Conservation (phyloP, 1,140 invertebrate species). For the Colletes latitarsis region DNA sequence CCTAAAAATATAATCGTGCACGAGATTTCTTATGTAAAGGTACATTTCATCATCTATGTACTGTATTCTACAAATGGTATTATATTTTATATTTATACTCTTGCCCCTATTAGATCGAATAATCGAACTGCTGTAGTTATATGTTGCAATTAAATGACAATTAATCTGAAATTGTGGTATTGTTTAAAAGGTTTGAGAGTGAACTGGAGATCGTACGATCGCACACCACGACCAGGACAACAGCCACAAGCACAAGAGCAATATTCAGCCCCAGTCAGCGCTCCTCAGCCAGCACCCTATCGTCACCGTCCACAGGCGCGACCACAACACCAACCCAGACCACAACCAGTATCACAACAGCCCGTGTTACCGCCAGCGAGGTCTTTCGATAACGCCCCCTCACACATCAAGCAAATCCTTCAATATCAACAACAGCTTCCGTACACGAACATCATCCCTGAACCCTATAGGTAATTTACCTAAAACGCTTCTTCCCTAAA, state of each 20-base stretch:
- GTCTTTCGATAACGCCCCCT: conserved; percentile 71
- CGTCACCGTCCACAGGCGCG: conserved; percentile 56
- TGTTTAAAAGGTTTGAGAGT: conserved; percentile 70
- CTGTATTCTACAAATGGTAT: no score
- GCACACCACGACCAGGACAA: conserved; percentile 47
- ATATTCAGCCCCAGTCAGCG: conserved; percentile 14
- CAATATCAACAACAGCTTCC: conserved; percentile 76
- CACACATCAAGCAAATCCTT: conserved; percentile 75
- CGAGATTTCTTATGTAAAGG: no score
- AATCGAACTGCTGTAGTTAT: no score
- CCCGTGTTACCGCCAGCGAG: conserved; percentile 65
- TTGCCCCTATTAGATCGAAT: no score
- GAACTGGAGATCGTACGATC: conserved; percentile 76
- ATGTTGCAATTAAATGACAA: no score
- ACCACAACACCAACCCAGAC: conserved; percentile 48
- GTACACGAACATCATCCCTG: conserved; percentile 76
- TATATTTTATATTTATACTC: no score
- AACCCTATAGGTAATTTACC: conserved; percentile 71
- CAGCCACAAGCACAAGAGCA: conserved; percentile 43
- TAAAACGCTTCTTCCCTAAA: no score
- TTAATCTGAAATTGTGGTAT: background rate
- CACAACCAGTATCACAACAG: conserved; percentile 41
- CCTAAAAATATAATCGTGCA: no score
- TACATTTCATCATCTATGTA: no score
- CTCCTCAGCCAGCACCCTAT: conserved; percentile 76